phyloP scores from a whole-genome alignment of 2,888 invertebrate species.

The Keiferia lycopersicella region DNA sequence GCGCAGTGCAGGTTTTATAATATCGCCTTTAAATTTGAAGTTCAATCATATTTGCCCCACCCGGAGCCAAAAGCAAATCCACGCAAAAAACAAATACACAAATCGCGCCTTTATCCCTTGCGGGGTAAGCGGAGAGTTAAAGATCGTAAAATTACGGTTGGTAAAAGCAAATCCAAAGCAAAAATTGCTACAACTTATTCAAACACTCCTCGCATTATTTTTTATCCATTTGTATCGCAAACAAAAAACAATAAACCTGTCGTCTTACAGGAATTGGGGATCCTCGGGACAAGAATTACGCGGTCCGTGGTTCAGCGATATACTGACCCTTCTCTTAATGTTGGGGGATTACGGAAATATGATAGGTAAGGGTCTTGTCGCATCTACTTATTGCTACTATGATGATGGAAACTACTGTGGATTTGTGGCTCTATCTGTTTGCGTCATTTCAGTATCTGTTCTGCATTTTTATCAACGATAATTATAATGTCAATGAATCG shows the following conservation, averaged over 20 bases:
- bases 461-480: too few relatives aligned
- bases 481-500: not conserved
- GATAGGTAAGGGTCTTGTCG: constrained; percentile 60
- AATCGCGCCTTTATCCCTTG: too few relatives aligned
- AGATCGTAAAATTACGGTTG: too few relatives aligned
- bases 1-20: too few relatives aligned
- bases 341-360: constrained; percentile 74
- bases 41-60: too few relatives aligned
- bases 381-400: constrained; percentile 64
- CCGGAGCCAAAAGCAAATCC: too few relatives aligned
- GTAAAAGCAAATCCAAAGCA: too few relatives aligned
- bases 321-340: constrained; percentile 74
- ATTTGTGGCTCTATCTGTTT: not conserved
- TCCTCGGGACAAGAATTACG: constrained; percentile 48
- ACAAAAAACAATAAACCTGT: constrained; percentile 30
- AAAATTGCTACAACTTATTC: too few relatives aligned
- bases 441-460: too few relatives aligned
- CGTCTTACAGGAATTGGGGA: constrained; percentile 26
- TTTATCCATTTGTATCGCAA: not conserved
- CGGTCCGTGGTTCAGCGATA: constrained; percentile 49
- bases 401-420: constrained; percentile 3
- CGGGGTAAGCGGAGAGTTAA: too few relatives aligned
- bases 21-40: too few relatives aligned
- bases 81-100: too few relatives aligned
- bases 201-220: not conserved